A percentile compares a stretch with the other conserved stretches of the same genome.
Evolutionary conservation across 2,797 vertebrate species (phyloP).

Genomic region (Sebastes cheni): DNA sequence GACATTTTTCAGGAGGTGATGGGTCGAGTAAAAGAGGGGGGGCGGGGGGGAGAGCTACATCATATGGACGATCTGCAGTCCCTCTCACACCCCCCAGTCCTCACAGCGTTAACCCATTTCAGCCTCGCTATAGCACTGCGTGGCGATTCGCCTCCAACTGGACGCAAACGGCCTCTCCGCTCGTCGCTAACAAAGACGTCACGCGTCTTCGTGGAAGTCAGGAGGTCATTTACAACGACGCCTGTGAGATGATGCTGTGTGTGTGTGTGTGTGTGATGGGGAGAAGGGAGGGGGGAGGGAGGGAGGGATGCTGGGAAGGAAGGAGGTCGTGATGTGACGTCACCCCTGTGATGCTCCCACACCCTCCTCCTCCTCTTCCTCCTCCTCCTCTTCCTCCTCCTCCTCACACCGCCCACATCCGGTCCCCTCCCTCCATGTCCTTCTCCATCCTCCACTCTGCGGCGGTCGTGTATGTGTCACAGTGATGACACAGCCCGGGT

Average conservation of each 20-base stretch:
- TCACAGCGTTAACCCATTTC: conserved; percentile 8
- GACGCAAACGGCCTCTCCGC: neutral
- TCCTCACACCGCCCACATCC: conserved; percentile 48
- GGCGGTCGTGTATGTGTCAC: neutral
- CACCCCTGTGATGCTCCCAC: conserved; percentile 59
- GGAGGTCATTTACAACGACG: conserved; percentile 20
- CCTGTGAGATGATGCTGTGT: neutral
- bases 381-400: conserved; percentile 12
- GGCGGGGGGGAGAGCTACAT: neutral
- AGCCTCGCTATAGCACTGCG: neutral
- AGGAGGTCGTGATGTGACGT: conserved; percentile 71
- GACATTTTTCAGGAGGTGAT: conserved; percentile 34
- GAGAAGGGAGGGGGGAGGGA: neutral
- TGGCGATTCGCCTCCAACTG: neutral
- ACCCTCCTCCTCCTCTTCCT: conserved; percentile 10
- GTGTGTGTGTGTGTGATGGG: conserved; percentile 15
- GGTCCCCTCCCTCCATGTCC: conserved; percentile 50
- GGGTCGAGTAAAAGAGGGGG: neutral
- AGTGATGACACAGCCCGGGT: conserved; percentile 47
- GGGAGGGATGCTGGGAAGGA: conserved; percentile 54
- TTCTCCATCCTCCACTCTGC: conserved; percentile 40
- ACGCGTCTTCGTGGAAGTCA: neutral
- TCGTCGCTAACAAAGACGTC: neutral
- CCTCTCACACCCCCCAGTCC: conserved; percentile 2
- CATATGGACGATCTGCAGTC: conserved; percentile 29